Evolutionary conservation across 2,888 invertebrate genomes (phyloP), one percentile per base, ranked within the genome.

Genomic region (Metacarcinus magister): DNA sequence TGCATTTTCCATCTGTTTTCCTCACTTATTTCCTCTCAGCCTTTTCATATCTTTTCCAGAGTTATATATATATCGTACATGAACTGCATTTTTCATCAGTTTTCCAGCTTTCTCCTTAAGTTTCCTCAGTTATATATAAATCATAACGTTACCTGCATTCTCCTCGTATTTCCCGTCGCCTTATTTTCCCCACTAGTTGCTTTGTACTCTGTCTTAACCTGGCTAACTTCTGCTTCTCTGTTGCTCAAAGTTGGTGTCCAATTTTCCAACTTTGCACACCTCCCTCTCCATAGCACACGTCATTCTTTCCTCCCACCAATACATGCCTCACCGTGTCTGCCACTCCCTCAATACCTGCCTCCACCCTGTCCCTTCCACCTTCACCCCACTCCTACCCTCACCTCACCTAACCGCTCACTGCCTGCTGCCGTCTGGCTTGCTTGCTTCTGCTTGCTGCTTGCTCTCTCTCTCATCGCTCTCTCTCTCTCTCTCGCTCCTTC

Each of bases 191-290:
- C 67, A 67, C 67, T 67, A 67, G 67, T 67, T 67, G 67, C 67
- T 67, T 67, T 67, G 67, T 67, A 67, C 67, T 67, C 67, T 23
- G 67, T 16, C 67, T 67, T 67, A 67, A 67, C 67, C 67, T n/a
- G 67, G 2, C n/a, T 67, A 67, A 67, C 67, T 67, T 67, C 23
- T n/a, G 67, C 67, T 67, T 23, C 67, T n/a, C 67, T 23, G 67
- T 67, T 67, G 67, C 16, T 0, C n/a, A 5, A 67, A 67, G 67
- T 67, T 67, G 23, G 23, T 19, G 19, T 67, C 67, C 67, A 67
- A 67, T 67, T 67, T 67, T 67, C 67, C 19, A 67, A 67, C 23
- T 67, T 67, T 67, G 67, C n/a, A 4, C 67, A 1, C 67, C 23
- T 67, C 67, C 23, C 19, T 5, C 67, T 4, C 67, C 67, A n/a